Percentiles rank a stretch among this genome's conserved stretches.
Conservation (phyloP, 2,888 invertebrate genomes). For the Gerosis bhagava region DNA sequence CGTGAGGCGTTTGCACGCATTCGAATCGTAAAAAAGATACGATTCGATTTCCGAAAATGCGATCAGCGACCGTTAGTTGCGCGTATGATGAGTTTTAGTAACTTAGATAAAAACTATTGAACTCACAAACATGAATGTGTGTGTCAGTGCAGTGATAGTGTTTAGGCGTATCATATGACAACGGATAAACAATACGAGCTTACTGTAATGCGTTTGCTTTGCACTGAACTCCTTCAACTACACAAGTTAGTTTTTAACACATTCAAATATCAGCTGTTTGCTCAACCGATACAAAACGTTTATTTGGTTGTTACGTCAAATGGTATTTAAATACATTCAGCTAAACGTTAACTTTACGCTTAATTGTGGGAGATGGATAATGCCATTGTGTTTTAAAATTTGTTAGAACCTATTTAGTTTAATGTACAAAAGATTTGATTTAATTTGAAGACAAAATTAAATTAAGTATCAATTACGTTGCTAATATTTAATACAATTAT, state of each 20-base stretch:
- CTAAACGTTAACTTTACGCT: background rate
- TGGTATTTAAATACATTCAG: background rate
- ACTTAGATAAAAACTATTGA: background rate
- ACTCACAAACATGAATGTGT: constrained; percentile 24
- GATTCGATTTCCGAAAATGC: constrained; percentile 33
- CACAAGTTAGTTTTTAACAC: constrained; percentile 4
- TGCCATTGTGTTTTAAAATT: too few species aligned
- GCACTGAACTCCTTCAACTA: constrained; percentile 34
- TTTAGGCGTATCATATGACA: constrained; percentile 6
- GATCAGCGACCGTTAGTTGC: constrained; percentile 28
- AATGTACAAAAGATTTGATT: too few species aligned
- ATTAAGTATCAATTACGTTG: too few species aligned
- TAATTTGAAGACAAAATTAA: too few species aligned
- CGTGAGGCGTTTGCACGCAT: constrained; percentile 57
- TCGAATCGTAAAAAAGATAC: constrained; percentile 12
- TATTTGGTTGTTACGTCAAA: background rate
- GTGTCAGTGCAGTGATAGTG: constrained; percentile 31
- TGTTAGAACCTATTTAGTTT: too few species aligned
- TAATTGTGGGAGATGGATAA: too few species aligned
- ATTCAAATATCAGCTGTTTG: constrained; percentile 4
- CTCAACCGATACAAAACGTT: background rate
- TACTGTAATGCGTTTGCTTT: constrained; percentile 35
- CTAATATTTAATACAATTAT: too few species aligned
- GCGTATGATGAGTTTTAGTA: constrained; percentile 11
- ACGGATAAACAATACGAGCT: constrained; percentile 31